phyloP scores from a whole-genome alignment of 1,140 invertebrate species.

The Drosophila asahinai region DNA sequence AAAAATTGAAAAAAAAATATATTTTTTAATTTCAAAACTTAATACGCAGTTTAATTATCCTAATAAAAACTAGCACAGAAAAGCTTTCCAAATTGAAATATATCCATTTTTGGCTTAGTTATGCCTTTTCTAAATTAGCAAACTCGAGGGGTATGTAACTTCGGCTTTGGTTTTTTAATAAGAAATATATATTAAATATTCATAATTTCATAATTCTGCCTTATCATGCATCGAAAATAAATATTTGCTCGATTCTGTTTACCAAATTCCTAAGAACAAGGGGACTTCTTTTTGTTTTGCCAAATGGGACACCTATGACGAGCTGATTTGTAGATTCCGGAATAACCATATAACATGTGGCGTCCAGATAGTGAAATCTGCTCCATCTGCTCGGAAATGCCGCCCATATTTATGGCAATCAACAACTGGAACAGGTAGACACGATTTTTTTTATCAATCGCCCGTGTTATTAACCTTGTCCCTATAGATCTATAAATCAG shows the following conservation, averaged over 20 bases:
- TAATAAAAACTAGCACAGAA: too few relatives aligned
- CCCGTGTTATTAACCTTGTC: constrained; percentile 4
- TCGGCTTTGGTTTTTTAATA: too few relatives aligned
- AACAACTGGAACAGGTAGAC: constrained; percentile 41
- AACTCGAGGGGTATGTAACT: too few relatives aligned
- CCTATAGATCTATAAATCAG: constrained; percentile 12
- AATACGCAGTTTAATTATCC: too few relatives aligned
- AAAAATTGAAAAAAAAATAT: too few relatives aligned
- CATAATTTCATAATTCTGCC: too few relatives aligned
- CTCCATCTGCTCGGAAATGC: constrained; percentile 31
- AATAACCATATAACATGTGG: constrained; percentile 29
- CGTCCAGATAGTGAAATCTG: constrained; percentile 16
- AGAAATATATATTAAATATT: too few relatives aligned
- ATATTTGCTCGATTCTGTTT: background rate
- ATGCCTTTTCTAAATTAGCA: too few relatives aligned
- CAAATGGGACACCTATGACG: background rate
- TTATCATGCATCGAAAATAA: background rate
- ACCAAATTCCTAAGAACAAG: background rate
- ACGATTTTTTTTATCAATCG: constrained; percentile 27
- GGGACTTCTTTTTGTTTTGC: background rate
- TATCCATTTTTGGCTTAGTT: too few relatives aligned
- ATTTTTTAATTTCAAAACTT: too few relatives aligned
- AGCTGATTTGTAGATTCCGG: constrained; percentile 6
- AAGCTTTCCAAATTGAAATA: too few relatives aligned
- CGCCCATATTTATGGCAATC: constrained; percentile 37